These are phyloP conservation scores for Staurois parvus DNA, from an alignment of 2,797 vertebrate genomes.

Conservation along the genomic window DNA sequence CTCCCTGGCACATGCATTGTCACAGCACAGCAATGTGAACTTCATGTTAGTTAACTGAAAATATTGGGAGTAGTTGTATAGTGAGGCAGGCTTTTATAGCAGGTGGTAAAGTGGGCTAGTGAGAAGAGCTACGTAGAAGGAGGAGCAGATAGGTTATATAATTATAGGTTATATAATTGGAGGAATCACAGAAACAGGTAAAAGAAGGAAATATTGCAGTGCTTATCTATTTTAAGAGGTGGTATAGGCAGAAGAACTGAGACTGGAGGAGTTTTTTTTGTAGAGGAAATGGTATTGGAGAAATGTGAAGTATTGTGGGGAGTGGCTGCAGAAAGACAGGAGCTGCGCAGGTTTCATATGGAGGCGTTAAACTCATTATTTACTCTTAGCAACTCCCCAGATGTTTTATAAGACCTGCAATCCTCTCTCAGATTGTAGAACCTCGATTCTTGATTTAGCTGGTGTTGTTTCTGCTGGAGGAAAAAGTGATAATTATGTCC, in stretches of 20 bases:
- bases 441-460: not conserved
- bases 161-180: no score
- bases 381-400: slow-evolving; percentile 20
- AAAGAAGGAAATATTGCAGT: no score
- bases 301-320: slow-evolving; percentile 32
- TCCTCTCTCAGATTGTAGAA: not conserved
- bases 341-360: slow-evolving; percentile 27
- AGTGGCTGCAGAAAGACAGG: slow-evolving; percentile 8
- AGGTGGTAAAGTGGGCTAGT: no score
- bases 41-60: no score
- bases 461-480: slow-evolving; percentile 11
- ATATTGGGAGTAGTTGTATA: no score
- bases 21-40: no score
- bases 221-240: no score
- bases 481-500: slow-evolving; percentile 44
- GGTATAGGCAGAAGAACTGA: not conserved
- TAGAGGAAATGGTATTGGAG: slow-evolving; percentile 18
- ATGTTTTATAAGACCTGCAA: slow-evolving; percentile 18
- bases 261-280: not conserved
- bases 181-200: no score
- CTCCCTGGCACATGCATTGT: no score
- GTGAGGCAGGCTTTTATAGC: no score
- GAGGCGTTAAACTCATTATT: slow-evolving; percentile 6
- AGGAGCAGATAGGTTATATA: no score
- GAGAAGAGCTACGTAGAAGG: no score